Percentiles rank a stretch among this genome's conserved stretches.
Conservation (phyloP, 2,797 vertebrate species). For the Antrozous pallidus region DNA sequence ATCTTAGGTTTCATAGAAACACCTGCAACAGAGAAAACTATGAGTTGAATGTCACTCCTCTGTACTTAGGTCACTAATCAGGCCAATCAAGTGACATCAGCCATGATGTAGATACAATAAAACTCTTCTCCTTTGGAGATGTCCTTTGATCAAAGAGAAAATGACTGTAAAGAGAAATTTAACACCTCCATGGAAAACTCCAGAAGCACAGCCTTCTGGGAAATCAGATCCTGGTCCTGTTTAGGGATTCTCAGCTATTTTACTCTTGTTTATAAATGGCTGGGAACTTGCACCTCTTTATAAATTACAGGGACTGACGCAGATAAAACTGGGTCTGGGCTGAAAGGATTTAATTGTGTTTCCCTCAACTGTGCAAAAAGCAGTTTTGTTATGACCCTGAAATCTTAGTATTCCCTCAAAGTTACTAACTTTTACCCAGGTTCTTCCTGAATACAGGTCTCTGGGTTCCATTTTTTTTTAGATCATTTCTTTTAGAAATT, state of each 20-base stretch:
- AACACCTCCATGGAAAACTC: neutral
- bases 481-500: neutral
- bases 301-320: neutral
- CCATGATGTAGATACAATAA: neutral
- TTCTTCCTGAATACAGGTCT: neutral
- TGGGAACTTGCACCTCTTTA: neutral
- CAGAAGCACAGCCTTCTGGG: neutral
- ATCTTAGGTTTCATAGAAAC: neutral
- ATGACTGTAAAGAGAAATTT: neutral
- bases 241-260: neutral
- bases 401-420: neutral
- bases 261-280: neutral
- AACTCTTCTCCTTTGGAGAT: neutral
- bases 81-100: neutral
- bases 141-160: neutral
- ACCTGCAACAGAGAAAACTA: neutral
- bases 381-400: neutral
- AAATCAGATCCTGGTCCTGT: neutral
- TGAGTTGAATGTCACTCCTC: neutral
- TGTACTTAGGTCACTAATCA: neutral
- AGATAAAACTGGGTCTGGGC: neutral
- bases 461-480: neutral
- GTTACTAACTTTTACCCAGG: neutral
- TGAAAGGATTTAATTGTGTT: neutral
- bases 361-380: neutral